Evolutionary conservation across 1,140 invertebrate species (phyloP).

Genomic region (Philotrypesis tridentata): DNA sequence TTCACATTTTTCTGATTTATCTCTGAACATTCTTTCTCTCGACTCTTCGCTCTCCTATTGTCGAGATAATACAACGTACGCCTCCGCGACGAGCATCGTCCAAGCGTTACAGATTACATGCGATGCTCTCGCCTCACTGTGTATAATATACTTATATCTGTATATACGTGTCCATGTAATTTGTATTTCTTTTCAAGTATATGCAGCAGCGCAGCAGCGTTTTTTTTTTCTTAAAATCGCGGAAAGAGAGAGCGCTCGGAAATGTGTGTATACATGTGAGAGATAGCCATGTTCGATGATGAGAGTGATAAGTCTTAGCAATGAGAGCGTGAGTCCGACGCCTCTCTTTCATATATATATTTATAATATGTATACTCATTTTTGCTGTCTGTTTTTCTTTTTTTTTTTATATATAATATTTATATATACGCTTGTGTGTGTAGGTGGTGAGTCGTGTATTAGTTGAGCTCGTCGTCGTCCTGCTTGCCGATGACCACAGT

Average conservation of each 20-base stretch:
- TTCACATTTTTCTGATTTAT: slow-evolving; percentile 34
- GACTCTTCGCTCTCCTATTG: not conserved
- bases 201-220: not conserved
- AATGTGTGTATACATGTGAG: slow-evolving; percentile 16
- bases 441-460: not conserved
- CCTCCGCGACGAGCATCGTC: not conserved
- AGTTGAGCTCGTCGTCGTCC: slow-evolving; percentile 49
- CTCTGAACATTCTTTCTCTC: not conserved
- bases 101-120: not conserved
- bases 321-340: not conserved
- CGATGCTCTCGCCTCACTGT: not conserved
- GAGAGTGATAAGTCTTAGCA: slow-evolving; percentile 48
- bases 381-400: slow-evolving; percentile 37
- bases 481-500: slow-evolving; percentile 61
- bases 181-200: not conserved
- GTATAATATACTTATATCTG: not conserved
- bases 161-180: not conserved
- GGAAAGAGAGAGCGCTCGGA: not conserved
- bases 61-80: not conserved
- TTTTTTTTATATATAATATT: not conserved
- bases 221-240: too few species aligned
- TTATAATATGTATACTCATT: slow-evolving; percentile 22
- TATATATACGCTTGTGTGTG: not conserved
- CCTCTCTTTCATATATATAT: slow-evolving; percentile 11
- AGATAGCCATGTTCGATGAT: slow-evolving; percentile 16